Evolutionary conservation across 2,113 vertebrate genomes (phyloP).

Genomic region (Chaetura pelagica): DNA sequence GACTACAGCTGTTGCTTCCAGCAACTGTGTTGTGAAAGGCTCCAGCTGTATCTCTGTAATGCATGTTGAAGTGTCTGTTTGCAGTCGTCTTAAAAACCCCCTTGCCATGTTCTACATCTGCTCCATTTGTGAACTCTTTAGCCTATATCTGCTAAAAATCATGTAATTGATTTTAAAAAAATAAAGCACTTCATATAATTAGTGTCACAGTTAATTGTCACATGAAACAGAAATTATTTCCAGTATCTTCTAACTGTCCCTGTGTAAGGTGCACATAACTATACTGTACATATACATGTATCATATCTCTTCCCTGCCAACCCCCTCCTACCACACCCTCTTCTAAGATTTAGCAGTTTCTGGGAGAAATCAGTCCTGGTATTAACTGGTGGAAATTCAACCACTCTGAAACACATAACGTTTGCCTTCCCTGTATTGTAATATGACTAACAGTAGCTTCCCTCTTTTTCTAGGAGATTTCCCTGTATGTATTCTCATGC

Average conservation of each 20-base stretch:
- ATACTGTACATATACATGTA: not conserved
- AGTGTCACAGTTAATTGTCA: not conserved
- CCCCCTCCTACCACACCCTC: not conserved
- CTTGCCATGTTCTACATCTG: not conserved
- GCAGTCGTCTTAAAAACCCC: not conserved
- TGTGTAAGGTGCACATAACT: not conserved
- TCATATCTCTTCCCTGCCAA: not conserved
- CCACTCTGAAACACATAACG: not conserved
- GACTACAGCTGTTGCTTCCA: not conserved
- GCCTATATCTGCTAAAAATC: not conserved
- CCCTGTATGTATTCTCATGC: not conserved
- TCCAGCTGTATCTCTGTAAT: not conserved
- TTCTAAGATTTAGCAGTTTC: not conserved
- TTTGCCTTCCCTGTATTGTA: not conserved
- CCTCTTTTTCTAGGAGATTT: not conserved
- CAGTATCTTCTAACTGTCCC: not conserved
- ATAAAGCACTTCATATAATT: not conserved
- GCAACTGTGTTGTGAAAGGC: not conserved
- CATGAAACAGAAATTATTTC: not conserved
- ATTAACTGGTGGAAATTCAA: not conserved
- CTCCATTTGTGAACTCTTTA: not conserved
- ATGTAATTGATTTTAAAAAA: not conserved
- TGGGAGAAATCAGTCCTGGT: not conserved
- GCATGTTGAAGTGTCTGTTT: not conserved
- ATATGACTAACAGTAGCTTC: not conserved